Conservation (phyloP, 2,888 invertebrate species). For the Malachius bipustulatus region DNA sequence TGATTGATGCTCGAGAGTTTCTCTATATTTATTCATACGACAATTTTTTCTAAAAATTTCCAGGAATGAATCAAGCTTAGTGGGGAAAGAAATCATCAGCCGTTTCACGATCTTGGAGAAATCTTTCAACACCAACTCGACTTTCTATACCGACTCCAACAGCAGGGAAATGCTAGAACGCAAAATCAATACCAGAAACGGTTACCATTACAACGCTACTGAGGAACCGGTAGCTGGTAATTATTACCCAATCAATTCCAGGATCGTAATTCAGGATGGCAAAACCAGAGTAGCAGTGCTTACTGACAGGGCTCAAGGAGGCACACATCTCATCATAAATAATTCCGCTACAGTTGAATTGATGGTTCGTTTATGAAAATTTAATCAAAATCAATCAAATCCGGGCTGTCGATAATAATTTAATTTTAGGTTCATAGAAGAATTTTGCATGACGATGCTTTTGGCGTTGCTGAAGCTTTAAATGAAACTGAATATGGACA, state of each 20-base stretch:
- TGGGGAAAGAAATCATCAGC: conserved; percentile 73
- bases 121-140: conserved; percentile 45
- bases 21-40: too few species aligned
- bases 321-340: conserved; percentile 46
- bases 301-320: conserved; percentile 67
- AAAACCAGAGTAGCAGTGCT: conserved; percentile 41
- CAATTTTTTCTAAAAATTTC: too few species aligned
- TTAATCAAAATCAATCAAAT: too few species aligned
- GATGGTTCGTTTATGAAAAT: conserved; percentile 59
- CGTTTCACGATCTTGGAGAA: conserved; percentile 50
- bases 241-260: conserved; percentile 83
- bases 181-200: conserved; percentile 49
- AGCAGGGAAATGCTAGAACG: conserved; percentile 73
- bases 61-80: too few species aligned
- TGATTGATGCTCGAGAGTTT: too few species aligned
- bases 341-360: conserved; percentile 59
- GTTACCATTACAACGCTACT: conserved; percentile 53
- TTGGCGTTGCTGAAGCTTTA: conserved; percentile 4
- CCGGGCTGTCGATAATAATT: too few species aligned
- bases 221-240: conserved; percentile 68
- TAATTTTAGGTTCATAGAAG: conserved; percentile 3
- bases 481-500: conserved; percentile 3
- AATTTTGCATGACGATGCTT: not conserved
- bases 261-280: conserved; percentile 52
- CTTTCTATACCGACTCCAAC: conserved; percentile 86